Conservation (phyloP, 2,113 vertebrate species). For the Spilogale gracilis region DNA sequence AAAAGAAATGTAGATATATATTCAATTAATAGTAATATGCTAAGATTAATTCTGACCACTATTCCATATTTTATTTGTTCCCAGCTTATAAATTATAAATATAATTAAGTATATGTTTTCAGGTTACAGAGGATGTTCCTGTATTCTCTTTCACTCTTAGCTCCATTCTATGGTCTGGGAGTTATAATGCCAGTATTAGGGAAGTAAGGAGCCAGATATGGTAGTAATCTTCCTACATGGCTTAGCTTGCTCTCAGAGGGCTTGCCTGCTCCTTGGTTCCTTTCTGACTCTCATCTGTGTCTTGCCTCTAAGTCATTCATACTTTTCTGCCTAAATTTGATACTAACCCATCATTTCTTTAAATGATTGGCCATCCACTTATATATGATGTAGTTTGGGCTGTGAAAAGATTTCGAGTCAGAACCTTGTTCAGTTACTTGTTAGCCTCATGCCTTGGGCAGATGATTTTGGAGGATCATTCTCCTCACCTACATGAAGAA, state of each 20-base stretch:
- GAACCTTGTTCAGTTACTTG: neutral
- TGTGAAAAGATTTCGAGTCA: neutral
- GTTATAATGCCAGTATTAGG: neutral
- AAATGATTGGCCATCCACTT: neutral
- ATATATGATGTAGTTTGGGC: neutral
- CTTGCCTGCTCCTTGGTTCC: neutral
- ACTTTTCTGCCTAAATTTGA: neutral
- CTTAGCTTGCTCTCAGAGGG: neutral
- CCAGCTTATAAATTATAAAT: neutral
- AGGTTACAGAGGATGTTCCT: neutral
- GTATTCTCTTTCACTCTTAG: neutral
- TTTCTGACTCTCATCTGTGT: neutral
- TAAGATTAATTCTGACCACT: constrained; percentile 30
- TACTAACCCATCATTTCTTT: neutral
- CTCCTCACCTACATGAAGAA: neutral
- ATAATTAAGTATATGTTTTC: neutral
- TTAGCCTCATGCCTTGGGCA: constrained; percentile 20
- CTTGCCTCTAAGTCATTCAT: neutral
- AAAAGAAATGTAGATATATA: neutral
- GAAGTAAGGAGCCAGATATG: neutral
- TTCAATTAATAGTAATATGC: neutral
- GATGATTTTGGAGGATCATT: neutral
- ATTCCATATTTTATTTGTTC: constrained; percentile 2
- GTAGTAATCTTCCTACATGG: neutral
- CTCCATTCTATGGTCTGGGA: neutral